Evolutionary conservation across 2,888 invertebrate species (phyloP).

Genomic region (Coenonympha glycerion): DNA sequence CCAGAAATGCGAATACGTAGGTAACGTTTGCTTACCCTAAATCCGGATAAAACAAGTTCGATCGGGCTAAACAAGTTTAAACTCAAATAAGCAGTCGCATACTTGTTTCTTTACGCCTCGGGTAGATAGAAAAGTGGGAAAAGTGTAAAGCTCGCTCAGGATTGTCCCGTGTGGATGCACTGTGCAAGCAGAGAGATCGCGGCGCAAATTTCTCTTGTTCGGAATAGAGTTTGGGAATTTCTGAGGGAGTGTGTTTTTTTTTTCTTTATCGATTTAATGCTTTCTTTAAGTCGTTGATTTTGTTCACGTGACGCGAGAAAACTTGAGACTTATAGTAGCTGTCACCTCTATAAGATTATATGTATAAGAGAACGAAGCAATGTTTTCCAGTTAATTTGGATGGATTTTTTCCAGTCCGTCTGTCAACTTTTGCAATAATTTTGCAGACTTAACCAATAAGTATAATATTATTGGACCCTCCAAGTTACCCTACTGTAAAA

Average conservation of each 20-base stretch:
- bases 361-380: too few species aligned
- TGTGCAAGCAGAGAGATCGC: conserved; percentile 46
- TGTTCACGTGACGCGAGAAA: conserved; percentile 52
- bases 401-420: too few species aligned
- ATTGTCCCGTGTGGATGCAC: conserved; percentile 49
- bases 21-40: conserved; percentile 48
- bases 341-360: too few species aligned
- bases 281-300: too few species aligned
- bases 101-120: conserved; percentile 53
- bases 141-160: conserved; percentile 43
- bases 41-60: conserved; percentile 58
- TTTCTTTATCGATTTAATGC: too few species aligned
- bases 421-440: too few species aligned
- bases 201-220: conserved; percentile 59
- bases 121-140: conserved; percentile 42
- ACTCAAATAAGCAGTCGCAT: conserved; percentile 62
- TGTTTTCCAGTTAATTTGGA: too few species aligned
- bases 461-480: neutral
- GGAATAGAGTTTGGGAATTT: conserved; percentile 66
- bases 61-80: conserved; percentile 64
- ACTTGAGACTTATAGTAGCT: conserved; percentile 18
- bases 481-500: too few species aligned
- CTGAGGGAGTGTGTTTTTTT: conserved; percentile 64
- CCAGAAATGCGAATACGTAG: conserved; percentile 34
- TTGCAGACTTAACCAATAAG: too few species aligned